Evolutionary conservation across 92 coral and sea anemone species (phyloP).

Genomic region (Epizoanthus illoricatus): DNA sequence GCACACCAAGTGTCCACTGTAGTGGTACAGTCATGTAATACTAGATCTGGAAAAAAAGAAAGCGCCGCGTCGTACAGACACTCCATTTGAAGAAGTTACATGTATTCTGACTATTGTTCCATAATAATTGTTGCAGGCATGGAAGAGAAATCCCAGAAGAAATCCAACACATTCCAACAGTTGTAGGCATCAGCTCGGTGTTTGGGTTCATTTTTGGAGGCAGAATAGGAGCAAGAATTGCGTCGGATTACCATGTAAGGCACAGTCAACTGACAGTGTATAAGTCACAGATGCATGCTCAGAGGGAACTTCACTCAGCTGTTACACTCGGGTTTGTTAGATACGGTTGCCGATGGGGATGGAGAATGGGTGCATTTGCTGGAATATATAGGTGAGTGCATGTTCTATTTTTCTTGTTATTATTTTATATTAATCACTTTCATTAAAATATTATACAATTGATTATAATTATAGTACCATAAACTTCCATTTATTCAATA

Average conservation of each 20-base stretch:
- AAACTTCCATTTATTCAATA: too few species aligned
- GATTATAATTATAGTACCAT: neutral
- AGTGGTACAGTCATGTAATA: neutral
- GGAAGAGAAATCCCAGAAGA: conserved; percentile 61
- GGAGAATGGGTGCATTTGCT: conserved; percentile 94
- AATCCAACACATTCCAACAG: conserved; percentile 77
- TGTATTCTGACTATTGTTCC: neutral
- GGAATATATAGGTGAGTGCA: conserved; percentile 80
- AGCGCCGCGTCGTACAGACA: too few species aligned
- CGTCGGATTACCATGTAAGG: conserved; percentile 64
- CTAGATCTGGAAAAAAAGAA: neutral
- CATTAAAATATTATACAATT: too few species aligned
- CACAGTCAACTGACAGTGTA: conserved; percentile 87
- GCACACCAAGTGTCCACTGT: too few species aligned
- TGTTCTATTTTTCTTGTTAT: conserved; percentile 8
- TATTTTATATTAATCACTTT: neutral
- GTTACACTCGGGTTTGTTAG: conserved; percentile 77
- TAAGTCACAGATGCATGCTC: conserved; percentile 83
- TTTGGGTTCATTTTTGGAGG: conserved; percentile 95
- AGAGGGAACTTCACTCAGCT: conserved; percentile 83
- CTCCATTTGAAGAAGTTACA: neutral
- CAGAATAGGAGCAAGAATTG: conserved; percentile 83
- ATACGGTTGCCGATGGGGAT: conserved; percentile 98
- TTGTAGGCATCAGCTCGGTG: conserved; percentile 72
- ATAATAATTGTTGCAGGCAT: conserved; percentile 32